A percentile compares a stretch with the other conserved stretches of the same genome.
phyloP scores from a whole-genome alignment of 2,888 invertebrate genomes.

The Calameuta idolon region DNA sequence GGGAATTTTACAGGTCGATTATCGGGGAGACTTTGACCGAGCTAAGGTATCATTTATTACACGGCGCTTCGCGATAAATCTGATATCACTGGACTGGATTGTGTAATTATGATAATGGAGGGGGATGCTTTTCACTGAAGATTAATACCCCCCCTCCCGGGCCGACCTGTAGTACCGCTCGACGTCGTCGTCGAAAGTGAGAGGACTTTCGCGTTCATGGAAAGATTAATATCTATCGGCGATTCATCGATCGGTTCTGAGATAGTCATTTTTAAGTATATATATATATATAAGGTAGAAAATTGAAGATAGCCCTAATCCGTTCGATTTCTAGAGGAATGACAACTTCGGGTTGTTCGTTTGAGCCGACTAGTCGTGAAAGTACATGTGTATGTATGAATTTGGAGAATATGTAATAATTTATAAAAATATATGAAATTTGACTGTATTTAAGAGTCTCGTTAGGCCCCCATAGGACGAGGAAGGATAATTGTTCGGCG shows the following conservation, averaged over 20 bases:
- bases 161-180: neutral
- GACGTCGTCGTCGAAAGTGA: conserved; percentile 4
- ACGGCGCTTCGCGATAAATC: neutral
- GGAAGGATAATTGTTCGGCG: neutral
- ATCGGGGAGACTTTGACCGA: neutral
- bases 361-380: no score
- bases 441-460: neutral
- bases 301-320: no score
- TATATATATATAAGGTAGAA: no score
- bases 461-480: neutral
- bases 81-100: neutral
- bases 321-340: no score
- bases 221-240: conserved; percentile 10
- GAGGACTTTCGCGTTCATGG: neutral
- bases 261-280: neutral
- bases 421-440: no score
- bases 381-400: no score
- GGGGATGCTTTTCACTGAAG: neutral
- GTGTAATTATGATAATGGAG: neutral
- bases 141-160: neutral
- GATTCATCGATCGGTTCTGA: neutral
- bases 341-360: no score
- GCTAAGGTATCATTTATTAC: neutral
- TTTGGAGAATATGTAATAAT: no score
- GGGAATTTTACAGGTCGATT: neutral